Evolutionary conservation across 2,113 vertebrate genomes (phyloP).

Genomic region (Nyctibius bracteatus): DNA sequence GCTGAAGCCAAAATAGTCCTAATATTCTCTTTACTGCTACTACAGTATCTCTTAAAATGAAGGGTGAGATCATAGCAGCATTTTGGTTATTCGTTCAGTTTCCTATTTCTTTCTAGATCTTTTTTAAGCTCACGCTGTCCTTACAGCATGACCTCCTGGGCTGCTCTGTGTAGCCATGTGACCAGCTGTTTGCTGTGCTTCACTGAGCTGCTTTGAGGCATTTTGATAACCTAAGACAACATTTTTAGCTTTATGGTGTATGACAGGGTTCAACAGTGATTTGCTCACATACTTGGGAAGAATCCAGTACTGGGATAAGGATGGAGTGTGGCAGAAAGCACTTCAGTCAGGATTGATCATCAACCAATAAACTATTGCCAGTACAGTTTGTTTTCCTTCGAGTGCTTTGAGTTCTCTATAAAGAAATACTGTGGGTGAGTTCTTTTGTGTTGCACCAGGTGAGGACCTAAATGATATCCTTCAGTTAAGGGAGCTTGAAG

Average conservation of each 20-base stretch:
- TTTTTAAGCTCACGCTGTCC: slow-evolving; percentile 71
- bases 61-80: slow-evolving; percentile 76
- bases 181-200: slow-evolving; percentile 67
- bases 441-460: neutral
- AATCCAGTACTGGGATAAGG: neutral
- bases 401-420: fast-evolving
- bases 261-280: neutral
- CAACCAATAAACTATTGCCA: neutral
- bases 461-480: neutral
- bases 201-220: slow-evolving; percentile 40
- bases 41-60: slow-evolving; percentile 72
- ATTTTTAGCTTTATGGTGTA: neutral
- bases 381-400: neutral
- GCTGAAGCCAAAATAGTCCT: slow-evolving; percentile 76
- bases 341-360: neutral
- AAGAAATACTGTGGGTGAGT: neutral
- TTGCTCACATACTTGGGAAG: neutral
- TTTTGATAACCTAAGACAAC: slow-evolving; percentile 34
- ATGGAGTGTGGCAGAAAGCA: neutral
- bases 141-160: slow-evolving; percentile 58
- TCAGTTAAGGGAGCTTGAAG: neutral
- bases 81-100: slow-evolving; percentile 75
- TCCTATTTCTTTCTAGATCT: slow-evolving; percentile 72
- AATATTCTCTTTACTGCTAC: slow-evolving; percentile 75
- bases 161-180: slow-evolving; percentile 46